A percentile compares a stretch with the other conserved stretches of the same genome.
Conservation (phyloP, 2,113 vertebrate genomes). For the Corythornis madagascariensis region DNA sequence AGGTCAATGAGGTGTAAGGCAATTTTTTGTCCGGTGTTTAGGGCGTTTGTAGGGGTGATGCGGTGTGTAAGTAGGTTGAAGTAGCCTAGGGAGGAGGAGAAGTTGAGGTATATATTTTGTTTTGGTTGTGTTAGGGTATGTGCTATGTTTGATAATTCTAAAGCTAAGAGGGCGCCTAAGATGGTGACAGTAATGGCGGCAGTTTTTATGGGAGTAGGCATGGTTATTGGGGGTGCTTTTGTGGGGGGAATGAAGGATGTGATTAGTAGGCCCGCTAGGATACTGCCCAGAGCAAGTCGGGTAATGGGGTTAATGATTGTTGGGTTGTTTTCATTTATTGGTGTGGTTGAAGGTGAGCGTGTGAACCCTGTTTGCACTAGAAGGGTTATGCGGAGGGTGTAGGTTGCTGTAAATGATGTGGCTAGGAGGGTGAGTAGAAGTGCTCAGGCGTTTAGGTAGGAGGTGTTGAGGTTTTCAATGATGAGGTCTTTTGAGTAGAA, state of each 20-base stretch:
- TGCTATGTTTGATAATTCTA: background rate
- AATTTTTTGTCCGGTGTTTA: background rate
- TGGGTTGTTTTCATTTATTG: too few relatives aligned
- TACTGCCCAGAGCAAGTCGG: background rate
- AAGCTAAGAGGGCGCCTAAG: background rate
- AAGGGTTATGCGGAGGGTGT: background rate
- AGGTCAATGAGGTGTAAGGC: background rate
- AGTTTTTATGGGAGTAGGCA: background rate
- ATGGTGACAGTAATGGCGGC: rapidly evolving
- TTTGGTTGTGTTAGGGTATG: background rate
- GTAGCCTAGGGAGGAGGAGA: background rate
- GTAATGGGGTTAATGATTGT: background rate
- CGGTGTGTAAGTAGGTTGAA: background rate
- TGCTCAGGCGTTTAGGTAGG: background rate
- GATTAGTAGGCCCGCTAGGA: background rate
- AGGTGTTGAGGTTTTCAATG: background rate
- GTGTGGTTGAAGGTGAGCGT: background rate
- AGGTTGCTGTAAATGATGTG: background rate
- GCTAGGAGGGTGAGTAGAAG: background rate
- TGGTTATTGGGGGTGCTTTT: background rate
- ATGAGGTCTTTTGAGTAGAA: background rate
- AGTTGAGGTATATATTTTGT: background rate
- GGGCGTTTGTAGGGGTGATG: rapidly evolving
- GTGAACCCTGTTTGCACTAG: background rate
- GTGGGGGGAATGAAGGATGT: background rate